Percentiles rank a stretch among this genome's conserved stretches.
phyloP scores from a whole-genome alignment of 2,113 vertebrate genomes.

The Polypterus bichir region DNA sequence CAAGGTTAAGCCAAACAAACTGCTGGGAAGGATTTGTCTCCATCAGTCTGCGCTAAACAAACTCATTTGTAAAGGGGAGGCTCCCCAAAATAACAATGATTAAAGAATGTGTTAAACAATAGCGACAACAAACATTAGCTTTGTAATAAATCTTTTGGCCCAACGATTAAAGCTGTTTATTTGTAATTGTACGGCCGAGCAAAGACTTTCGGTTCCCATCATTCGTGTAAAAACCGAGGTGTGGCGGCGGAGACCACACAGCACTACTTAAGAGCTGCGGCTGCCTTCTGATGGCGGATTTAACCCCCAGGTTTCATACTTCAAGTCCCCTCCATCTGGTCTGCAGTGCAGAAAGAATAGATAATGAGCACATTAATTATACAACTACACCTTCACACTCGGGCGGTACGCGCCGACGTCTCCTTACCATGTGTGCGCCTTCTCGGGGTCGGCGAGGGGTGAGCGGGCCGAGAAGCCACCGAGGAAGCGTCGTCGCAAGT shows the following conservation, averaged over 20 bases:
- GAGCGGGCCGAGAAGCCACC: too few relatives aligned
- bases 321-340: background rate
- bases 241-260: background rate
- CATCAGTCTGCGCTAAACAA: background rate
- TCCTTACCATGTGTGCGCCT: background rate
- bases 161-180: background rate
- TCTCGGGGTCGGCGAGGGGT: constrained; percentile 9
- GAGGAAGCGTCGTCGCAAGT: too few relatives aligned
- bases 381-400: background rate
- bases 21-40: background rate
- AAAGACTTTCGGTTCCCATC: too few relatives aligned
- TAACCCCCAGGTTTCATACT: background rate
- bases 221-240: background rate
- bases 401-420: background rate
- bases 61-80: background rate
- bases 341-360: background rate
- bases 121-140: background rate
- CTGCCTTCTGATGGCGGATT: background rate
- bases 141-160: background rate
- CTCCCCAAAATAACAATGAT: background rate
- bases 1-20: background rate
- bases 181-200: background rate
- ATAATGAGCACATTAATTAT: constrained; percentile 2
- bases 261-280: too few relatives aligned
- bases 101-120: background rate